These are phyloP conservation scores for Prionailurus bengalensis DNA, from an alignment of 2,113 vertebrate species.

Conservation along the genomic window DNA sequence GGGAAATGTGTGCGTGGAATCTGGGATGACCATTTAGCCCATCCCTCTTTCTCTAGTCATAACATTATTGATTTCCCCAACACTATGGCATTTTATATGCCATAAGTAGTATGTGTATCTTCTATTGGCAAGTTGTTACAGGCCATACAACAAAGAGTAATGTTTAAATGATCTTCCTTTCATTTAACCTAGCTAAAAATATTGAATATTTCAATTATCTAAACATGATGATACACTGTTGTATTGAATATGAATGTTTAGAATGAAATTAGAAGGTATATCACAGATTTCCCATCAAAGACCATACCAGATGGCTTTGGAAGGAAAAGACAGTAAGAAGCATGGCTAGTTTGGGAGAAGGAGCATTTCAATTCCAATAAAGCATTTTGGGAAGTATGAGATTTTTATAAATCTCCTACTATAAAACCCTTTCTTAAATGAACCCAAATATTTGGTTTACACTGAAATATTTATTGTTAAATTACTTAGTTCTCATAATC, in stretches of 20 bases:
- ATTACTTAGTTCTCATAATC: neutral
- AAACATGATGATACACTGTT: neutral
- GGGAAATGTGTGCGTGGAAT: constrained; percentile 22
- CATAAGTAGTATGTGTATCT: neutral
- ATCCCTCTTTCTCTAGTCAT: neutral
- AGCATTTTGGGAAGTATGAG: neutral
- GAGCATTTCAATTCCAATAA: neutral
- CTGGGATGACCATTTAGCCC: neutral
- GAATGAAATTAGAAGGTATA: neutral
- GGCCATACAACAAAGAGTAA: neutral
- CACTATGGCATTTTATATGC: neutral
- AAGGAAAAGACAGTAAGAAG: neutral
- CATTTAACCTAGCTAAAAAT: neutral
- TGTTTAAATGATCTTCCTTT: neutral
- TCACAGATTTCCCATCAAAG: neutral
- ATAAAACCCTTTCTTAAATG: neutral
- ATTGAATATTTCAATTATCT: neutral
- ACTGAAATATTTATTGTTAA: neutral
- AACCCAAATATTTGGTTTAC: neutral
- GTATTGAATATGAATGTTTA: constrained; percentile 5
- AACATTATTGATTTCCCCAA: neutral
- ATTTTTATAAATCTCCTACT: neutral
- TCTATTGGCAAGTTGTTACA: neutral
- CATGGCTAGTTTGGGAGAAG: neutral
- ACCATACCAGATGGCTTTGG: neutral